A percentile compares a stretch with the other conserved stretches of the same genome.
Conservation (phyloP, 2,888 invertebrate genomes). For the Andrena trimmerana region DNA sequence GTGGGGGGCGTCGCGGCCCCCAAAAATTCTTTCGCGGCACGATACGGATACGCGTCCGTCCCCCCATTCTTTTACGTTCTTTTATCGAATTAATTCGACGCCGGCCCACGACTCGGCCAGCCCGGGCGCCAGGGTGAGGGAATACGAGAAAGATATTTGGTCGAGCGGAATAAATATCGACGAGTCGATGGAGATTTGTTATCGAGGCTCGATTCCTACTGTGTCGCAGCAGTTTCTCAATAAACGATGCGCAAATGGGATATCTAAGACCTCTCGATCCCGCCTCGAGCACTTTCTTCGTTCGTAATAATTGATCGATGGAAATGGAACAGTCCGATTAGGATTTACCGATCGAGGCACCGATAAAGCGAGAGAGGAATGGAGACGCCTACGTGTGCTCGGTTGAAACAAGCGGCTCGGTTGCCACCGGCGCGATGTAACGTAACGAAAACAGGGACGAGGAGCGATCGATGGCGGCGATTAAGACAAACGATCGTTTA, state of each 20-base stretch:
- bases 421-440: slow-evolving; percentile 74
- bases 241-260: not conserved
- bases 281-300: not conserved
- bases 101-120: slow-evolving; percentile 45
- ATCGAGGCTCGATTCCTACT: not conserved
- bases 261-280: not conserved
- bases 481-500: slow-evolving; percentile 84
- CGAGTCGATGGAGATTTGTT: not conserved
- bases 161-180: slow-evolving; percentile 45
- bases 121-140: slow-evolving; percentile 64
- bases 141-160: slow-evolving; percentile 47
- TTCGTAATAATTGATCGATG: slow-evolving; percentile 34
- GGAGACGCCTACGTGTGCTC: slow-evolving; percentile 46
- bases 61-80: slow-evolving; percentile 50
- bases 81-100: slow-evolving; percentile 72
- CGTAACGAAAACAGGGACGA: slow-evolving; percentile 55
- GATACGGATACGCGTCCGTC: slow-evolving; percentile 72
- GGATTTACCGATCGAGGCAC: slow-evolving; percentile 18
- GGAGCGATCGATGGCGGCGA: slow-evolving; percentile 80
- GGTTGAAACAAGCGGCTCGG: slow-evolving; percentile 51
- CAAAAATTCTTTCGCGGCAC: slow-evolving; percentile 83
- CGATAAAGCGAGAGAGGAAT: slow-evolving; percentile 40
- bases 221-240: not conserved
- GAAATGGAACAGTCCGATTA: slow-evolving; percentile 44
- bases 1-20: slow-evolving; percentile 75